Conservation (phyloP, 2,113 vertebrate genomes). For the Triplophysa tibetana region DNA sequence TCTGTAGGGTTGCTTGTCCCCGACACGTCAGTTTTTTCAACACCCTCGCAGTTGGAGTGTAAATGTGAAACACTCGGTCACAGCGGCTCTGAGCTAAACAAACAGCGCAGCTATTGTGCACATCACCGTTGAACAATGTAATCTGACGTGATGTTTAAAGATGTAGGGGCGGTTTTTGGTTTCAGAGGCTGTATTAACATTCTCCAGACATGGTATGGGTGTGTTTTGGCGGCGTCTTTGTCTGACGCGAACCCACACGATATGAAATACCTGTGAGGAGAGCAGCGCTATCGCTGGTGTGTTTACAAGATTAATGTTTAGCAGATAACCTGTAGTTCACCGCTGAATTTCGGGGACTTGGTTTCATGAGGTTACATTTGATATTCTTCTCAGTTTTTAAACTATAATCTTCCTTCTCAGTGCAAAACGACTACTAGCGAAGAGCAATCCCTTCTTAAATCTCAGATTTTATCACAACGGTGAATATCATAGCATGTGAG, state of each 20-base stretch:
- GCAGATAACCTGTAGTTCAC: neutral
- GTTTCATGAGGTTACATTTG: neutral
- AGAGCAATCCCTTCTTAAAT: no score
- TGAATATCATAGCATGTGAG: no score
- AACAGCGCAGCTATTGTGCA: constrained; percentile 16
- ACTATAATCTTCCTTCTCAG: no score
- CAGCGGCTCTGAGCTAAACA: neutral
- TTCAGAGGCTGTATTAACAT: constrained; percentile 23
- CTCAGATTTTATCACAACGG: no score
- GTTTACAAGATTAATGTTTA: neutral
- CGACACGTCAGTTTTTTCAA: neutral
- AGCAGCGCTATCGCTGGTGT: constrained; percentile 6
- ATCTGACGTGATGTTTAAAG: constrained; percentile 25
- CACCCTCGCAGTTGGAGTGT: neutral
- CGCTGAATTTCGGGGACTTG: neutral
- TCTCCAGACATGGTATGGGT: constrained; percentile 16
- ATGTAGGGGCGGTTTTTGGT: constrained; percentile 25
- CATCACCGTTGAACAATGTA: constrained; percentile 18
- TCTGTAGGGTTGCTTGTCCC: neutral
- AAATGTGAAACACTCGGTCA: constrained; percentile 21
- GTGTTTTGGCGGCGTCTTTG: constrained; percentile 43
- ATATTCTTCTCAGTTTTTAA: no score
- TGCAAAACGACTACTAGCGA: no score
- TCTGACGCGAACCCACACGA: constrained; percentile 34
- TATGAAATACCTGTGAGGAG: constrained; percentile 10